phyloP scores from a whole-genome alignment of 1,140 invertebrate species.

The Apis dorsata region DNA sequence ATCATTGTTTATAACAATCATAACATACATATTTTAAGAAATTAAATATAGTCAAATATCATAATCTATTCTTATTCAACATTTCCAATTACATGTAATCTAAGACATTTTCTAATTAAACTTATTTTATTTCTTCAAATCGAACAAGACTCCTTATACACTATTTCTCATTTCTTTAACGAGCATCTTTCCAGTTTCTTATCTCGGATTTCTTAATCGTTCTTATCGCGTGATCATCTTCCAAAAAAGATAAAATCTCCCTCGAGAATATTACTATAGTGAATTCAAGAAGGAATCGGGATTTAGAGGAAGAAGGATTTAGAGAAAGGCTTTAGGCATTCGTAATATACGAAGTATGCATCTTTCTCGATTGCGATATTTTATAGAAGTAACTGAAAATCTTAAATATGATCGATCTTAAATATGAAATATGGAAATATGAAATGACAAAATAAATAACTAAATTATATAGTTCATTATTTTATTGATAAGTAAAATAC shows the following conservation, averaged over 20 bases:
- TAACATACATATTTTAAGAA: too few relatives aligned
- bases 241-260: not conserved
- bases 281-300: not conserved
- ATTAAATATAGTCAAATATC: too few relatives aligned
- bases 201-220: not conserved
- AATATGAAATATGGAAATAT: not conserved
- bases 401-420: too few relatives aligned
- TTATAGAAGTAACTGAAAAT: not conserved
- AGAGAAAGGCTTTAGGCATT: not conserved
- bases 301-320: too few relatives aligned
- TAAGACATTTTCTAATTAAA: too few relatives aligned
- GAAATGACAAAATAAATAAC: not conserved
- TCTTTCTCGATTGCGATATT: not conserved
- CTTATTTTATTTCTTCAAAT: not conserved
- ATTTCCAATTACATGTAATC: too few relatives aligned
- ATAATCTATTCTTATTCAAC: too few relatives aligned
- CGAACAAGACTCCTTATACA: not conserved
- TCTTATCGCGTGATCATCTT: not conserved
- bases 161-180: constrained; percentile 18
- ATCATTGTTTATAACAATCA: too few relatives aligned
- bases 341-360: not conserved
- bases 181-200: not conserved
- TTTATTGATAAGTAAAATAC: too few relatives aligned
- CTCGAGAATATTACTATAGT: not conserved
- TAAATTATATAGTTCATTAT: too few relatives aligned